phyloP scores from a whole-genome alignment of 1,140 invertebrate species.

The Rhysida immarginata region DNA sequence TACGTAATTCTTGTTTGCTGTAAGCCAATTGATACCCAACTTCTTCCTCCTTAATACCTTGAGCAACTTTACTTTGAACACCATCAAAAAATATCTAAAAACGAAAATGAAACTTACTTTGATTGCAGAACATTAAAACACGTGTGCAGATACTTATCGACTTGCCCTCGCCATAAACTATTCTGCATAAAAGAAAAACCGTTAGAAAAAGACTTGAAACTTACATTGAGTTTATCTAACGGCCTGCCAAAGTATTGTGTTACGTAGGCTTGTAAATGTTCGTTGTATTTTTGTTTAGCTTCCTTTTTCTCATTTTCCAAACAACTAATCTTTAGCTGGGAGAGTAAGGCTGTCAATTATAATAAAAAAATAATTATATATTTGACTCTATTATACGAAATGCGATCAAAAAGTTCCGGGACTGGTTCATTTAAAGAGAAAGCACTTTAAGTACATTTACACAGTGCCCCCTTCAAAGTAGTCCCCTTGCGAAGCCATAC shows the following conservation, averaged over 20 bases:
- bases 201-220: no score
- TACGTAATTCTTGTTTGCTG: constrained; percentile 89
- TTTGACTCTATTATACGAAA: not conserved
- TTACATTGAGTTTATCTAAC: constrained; percentile 85
- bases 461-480: no score
- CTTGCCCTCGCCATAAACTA: no score
- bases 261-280: constrained; percentile 80
- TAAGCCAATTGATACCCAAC: constrained; percentile 95
- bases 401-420: no score
- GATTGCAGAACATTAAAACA: no score
- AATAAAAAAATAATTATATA: not conserved
- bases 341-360: constrained; percentile 45
- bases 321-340: constrained; percentile 76
- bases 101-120: not conserved
- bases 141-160: no score
- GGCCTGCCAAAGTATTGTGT: constrained; percentile 87
- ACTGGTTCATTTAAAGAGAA: no score
- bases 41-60: constrained; percentile 91
- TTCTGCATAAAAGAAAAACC: no score
- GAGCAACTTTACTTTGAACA: constrained; percentile 72
- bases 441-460: no score
- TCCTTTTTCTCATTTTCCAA: constrained; percentile 79
- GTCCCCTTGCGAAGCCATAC: no score
- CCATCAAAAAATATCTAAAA: constrained; percentile 85
- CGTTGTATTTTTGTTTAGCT: constrained; percentile 77